Evolutionary conservation across 2,888 invertebrate species (phyloP), one percentile per base, ranked within the genome.

Genomic region (Harpagoxenus sublaevis): DNA sequence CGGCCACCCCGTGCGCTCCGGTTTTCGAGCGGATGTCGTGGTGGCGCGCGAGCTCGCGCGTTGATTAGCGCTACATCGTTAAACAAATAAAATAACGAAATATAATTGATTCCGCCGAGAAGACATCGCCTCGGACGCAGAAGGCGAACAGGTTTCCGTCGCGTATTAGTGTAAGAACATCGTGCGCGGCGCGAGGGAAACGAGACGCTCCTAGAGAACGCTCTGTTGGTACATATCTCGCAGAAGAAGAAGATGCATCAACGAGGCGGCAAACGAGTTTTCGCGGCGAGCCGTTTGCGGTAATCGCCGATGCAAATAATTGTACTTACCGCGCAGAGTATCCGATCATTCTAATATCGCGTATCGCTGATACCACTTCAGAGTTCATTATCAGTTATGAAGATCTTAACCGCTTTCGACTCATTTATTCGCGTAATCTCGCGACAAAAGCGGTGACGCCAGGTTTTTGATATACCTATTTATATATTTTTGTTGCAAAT

Each of bases 41-140:
- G 79, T 66, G 82, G 66, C 57, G 18, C 39, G 60, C 83, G 77
- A 71, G 62, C 42, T 42, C 31, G 74, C 79, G 90, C 89, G 91
- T 91, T 93, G 92, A 93, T 93, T 92, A 93, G 91, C 89, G 91
- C 92, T 88, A 86, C 89, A 89, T 90, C 88, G 91, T 87, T 92
- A 91, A 92, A 90, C 93, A 94, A 95, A 95, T 93, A 94, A 94
- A 94, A 94, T 92, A 89, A 94, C 92, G 92, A 94, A 94, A 94
- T 94, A 94, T 95, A 95, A 95, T 95, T 95, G 95, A 95, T 94
- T 94, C 93, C 87, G 93, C 94, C 93, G 92, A 92, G 92, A 92
- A 93, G 93, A 92, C 88, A 92, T 94, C 94, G 94, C 92, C 92
- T 85, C 83, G 87, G 86, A 91, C 87, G 88, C 63, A 82, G 83